A percentile compares a stretch with the other conserved stretches of the same genome.
Evolutionary conservation across 2,888 invertebrate species (phyloP).

Genomic region (Dyspetes luteomarginatus): DNA sequence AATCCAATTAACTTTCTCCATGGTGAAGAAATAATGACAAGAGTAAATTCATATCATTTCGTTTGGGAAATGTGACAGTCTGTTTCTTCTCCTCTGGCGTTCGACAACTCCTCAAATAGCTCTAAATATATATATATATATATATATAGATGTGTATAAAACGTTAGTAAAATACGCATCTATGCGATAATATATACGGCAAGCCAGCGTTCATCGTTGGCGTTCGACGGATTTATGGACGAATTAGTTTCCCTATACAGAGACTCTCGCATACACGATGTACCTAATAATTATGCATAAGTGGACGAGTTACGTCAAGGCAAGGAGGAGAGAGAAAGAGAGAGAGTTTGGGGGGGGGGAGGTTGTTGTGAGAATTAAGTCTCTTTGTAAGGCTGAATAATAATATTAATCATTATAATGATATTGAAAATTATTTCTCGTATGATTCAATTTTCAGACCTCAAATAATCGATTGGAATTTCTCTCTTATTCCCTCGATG

Average conservation of each 20-base stretch:
- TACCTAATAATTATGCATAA: slow-evolving; percentile 41
- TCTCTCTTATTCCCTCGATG: background rate
- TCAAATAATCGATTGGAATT: slow-evolving; percentile 4
- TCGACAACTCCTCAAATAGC: too few relatives aligned
- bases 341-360: background rate
- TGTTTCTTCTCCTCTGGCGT: too few relatives aligned
- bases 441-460: background rate
- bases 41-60: too few relatives aligned
- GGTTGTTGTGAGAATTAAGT: slow-evolving; percentile 31
- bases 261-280: background rate
- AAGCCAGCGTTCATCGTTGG: slow-evolving; percentile 60
- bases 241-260: slow-evolving; percentile 56
- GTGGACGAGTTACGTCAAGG: slow-evolving; percentile 40
- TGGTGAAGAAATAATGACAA: too few relatives aligned
- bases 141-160: slow-evolving; percentile 15
- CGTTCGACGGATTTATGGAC: slow-evolving; percentile 62
- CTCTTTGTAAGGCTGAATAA: background rate
- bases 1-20: too few relatives aligned
- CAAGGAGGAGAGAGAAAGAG: background rate
- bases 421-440: background rate
- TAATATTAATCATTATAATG: background rate
- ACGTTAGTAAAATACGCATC: slow-evolving; percentile 39
- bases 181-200: slow-evolving; percentile 47
- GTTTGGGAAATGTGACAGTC: too few relatives aligned
- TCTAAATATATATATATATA: too few relatives aligned